Percentiles rank a stretch among this genome's conserved stretches.
These are phyloP conservation scores for Ictalurus furcatus DNA, from an alignment of 2,113 vertebrate species.

Conservation along the genomic window DNA sequence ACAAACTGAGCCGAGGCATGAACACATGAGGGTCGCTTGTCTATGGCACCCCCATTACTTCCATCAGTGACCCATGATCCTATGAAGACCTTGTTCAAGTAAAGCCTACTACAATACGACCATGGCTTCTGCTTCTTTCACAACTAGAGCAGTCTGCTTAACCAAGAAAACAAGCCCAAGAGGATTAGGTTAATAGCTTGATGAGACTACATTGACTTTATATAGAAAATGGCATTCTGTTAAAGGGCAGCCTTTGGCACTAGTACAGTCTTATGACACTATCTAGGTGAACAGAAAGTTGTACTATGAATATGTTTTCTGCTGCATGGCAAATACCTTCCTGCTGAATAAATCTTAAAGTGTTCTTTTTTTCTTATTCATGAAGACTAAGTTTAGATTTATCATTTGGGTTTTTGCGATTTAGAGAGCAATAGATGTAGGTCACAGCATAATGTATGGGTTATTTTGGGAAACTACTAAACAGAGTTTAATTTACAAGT, in stretches of 20 bases:
- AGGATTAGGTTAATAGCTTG: conserved; percentile 77
- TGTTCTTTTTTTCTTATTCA: background rate
- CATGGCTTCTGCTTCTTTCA: conserved; percentile 50
- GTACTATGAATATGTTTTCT: background rate
- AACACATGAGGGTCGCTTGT: background rate
- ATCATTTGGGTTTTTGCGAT: background rate
- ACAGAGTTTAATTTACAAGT: background rate
- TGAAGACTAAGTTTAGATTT: background rate
- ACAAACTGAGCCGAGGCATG: background rate
- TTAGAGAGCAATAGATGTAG: background rate
- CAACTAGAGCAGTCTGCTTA: conserved; percentile 56
- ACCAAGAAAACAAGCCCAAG: conserved; percentile 63
- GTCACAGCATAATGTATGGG: background rate
- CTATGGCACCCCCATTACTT: background rate
- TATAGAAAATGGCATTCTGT: conserved; percentile 41
- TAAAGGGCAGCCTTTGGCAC: conserved; percentile 37
- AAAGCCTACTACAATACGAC: background rate
- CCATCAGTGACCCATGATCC: background rate
- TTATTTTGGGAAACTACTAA: background rate
- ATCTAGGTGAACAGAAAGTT: background rate
- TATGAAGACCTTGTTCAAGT: background rate
- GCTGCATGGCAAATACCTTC: background rate
- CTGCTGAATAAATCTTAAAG: background rate
- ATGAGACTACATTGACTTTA: conserved; percentile 61
- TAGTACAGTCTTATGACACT: background rate